Evolutionary conservation across 2,113 vertebrate species (phyloP).

Genomic region (Tychaedon coryphoeus): DNA sequence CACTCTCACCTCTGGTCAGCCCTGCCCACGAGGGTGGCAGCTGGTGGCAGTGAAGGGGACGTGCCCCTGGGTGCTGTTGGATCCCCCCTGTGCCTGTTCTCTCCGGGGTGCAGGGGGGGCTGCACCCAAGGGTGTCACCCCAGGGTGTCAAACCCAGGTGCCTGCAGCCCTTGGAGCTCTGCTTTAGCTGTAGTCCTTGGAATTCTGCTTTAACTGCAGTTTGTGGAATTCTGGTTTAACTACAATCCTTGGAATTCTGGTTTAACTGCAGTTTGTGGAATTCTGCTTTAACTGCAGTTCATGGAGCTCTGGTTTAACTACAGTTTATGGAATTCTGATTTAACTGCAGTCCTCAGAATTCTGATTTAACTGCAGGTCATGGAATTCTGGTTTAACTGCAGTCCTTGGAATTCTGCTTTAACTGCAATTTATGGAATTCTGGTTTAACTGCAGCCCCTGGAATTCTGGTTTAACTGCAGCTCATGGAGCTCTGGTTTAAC

Average conservation of each 20-base stretch:
- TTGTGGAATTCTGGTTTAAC: background rate
- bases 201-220: background rate
- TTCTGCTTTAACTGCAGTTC: background rate
- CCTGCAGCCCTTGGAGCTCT: too few species aligned
- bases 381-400: background rate
- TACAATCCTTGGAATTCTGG: too few species aligned
- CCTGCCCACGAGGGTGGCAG: background rate
- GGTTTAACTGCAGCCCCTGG: fast-evolving
- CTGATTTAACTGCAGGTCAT: fast-evolving
- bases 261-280: background rate
- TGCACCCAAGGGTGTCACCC: background rate
- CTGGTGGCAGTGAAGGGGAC: background rate
- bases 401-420: fast-evolving
- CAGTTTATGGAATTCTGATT: background rate
- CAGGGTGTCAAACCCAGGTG: background rate
- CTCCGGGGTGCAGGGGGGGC: background rate
- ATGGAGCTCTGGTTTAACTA: background rate
- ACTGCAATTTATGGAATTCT: background rate
- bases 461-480: background rate
- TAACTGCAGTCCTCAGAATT: fast-evolving
- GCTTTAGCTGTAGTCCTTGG: fast-evolving
- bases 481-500: fast-evolving
- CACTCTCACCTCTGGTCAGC: fast-evolving
- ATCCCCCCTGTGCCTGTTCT: background rate
- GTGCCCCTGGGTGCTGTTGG: background rate